Conservation (phyloP, 92 coral and sea anemone genomes). For the Umimayanthus chanpuru region DNA sequence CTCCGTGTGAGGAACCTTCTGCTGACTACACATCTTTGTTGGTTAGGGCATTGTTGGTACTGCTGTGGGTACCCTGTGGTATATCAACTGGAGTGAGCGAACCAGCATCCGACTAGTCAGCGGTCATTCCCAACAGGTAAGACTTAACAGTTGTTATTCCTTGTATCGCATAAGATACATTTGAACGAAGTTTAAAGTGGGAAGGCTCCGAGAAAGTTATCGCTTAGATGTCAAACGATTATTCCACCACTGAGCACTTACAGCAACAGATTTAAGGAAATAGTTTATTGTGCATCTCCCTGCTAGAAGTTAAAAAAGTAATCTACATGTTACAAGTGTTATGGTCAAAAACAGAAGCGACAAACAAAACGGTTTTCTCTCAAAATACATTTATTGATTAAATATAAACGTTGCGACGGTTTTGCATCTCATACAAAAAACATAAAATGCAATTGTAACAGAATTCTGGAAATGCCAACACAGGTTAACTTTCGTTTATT, state of each 20-base stretch:
- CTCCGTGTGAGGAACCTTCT: background rate
- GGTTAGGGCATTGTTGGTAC: conserved; percentile 94
- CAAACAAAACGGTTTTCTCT: background rate
- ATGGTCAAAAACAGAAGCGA: too few relatives aligned
- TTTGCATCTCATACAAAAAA: too few relatives aligned
- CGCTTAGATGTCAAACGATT: background rate
- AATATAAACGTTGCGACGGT: background rate
- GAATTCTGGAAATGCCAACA: background rate
- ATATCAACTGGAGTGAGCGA: conserved; percentile 96
- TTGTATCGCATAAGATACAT: background rate
- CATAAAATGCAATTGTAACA: background rate
- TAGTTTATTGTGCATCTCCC: too few relatives aligned
- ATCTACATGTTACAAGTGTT: background rate
- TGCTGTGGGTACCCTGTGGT: conserved; percentile 92
- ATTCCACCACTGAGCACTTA: background rate
- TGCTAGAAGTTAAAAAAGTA: background rate
- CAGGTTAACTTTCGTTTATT: too few relatives aligned
- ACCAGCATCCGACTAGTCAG: conserved; percentile 98
- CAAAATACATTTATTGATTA: background rate
- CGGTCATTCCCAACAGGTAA: conserved; percentile 92
- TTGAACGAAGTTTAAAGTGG: too few relatives aligned
- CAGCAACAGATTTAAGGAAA: too few relatives aligned
- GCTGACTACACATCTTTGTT: background rate
- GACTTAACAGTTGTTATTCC: background rate
- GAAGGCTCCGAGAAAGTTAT: background rate